These are phyloP conservation scores for Proales similis DNA, from an alignment of 1,140 invertebrate species.

Conservation along the genomic window DNA sequence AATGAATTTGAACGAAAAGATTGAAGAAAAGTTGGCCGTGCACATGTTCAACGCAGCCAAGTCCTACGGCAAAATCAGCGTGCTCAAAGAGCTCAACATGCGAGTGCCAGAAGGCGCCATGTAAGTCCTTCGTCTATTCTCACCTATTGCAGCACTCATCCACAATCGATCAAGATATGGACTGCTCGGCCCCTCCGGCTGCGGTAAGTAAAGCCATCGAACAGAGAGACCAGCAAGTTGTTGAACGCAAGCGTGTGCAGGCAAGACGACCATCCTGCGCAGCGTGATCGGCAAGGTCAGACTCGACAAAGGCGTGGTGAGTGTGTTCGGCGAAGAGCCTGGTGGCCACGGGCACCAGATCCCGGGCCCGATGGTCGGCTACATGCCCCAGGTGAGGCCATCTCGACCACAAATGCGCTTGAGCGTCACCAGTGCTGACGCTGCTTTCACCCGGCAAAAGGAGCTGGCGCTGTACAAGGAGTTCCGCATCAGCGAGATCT, in stretches of 20 bases:
- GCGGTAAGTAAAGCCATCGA: conserved; percentile 40
- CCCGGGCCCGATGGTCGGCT: conserved; percentile 51
- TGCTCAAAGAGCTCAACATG: conserved; percentile 77
- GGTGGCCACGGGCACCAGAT: conserved; percentile 46
- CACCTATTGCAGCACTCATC: neutral
- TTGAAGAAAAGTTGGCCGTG: too few relatives aligned
- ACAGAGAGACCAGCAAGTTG: neutral
- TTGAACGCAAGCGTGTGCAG: neutral
- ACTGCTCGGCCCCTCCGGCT: conserved; percentile 48
- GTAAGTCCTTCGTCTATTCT: conserved; percentile 59
- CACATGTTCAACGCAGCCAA: too few relatives aligned
- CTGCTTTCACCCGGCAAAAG: too few relatives aligned
- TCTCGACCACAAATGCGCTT: too few relatives aligned
- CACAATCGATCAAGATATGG: conserved; percentile 45
- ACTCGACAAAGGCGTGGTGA: conserved; percentile 45
- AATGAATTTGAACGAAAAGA: too few relatives aligned
- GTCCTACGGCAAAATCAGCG: conserved; percentile 44
- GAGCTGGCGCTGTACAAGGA: conserved; percentile 88
- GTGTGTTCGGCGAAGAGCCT: conserved; percentile 48
- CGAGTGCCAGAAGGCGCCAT: conserved; percentile 81
- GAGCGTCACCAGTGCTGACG: too few relatives aligned
- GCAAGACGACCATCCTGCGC: conserved; percentile 52
- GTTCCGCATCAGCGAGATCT: conserved; percentile 85
- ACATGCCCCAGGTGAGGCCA: conserved; percentile 55
- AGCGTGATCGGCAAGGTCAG: conserved; percentile 49